Conservation (phyloP, 2,888 invertebrate species). For the Copidosoma aretas region DNA sequence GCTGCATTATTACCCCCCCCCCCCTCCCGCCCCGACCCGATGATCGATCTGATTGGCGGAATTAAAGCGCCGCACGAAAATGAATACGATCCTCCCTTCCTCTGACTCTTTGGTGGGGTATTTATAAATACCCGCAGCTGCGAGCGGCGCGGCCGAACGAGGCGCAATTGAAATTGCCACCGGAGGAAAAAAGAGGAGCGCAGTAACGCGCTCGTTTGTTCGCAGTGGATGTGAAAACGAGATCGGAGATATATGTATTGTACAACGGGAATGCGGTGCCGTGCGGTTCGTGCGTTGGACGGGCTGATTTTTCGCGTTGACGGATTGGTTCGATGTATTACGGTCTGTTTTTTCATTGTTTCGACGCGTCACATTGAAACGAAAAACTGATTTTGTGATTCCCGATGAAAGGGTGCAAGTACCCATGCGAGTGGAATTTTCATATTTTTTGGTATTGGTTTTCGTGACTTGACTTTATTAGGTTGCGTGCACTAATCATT, state of each 20-base stretch:
- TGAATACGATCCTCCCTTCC: constrained; percentile 22
- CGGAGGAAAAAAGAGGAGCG: constrained; percentile 1
- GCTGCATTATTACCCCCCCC: not conserved
- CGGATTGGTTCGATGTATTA: no score
- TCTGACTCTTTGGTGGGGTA: not conserved
- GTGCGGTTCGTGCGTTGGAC: no score
- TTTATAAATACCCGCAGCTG: not conserved
- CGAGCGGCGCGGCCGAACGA: not conserved
- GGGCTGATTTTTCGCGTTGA: no score
- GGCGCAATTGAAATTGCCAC: constrained; percentile 4
- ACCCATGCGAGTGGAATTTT: no score
- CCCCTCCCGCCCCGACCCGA: constrained; percentile 5
- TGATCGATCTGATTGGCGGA: constrained; percentile 32
- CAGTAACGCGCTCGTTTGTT: not conserved
- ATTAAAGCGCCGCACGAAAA: constrained; percentile 22
- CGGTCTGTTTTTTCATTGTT: no score
- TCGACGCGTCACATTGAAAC: no score
- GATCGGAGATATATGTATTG: not conserved
- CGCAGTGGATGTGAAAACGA: not conserved
- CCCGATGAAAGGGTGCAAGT: no score
- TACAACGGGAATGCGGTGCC: not conserved
- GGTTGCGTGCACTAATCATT: no score
- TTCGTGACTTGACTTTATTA: no score
- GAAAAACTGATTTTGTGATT: no score
- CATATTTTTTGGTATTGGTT: not conserved